These are phyloP conservation scores for Cataglyphis rosenhaueri DNA, from an alignment of 2,888 invertebrate species.

Conservation along the genomic window DNA sequence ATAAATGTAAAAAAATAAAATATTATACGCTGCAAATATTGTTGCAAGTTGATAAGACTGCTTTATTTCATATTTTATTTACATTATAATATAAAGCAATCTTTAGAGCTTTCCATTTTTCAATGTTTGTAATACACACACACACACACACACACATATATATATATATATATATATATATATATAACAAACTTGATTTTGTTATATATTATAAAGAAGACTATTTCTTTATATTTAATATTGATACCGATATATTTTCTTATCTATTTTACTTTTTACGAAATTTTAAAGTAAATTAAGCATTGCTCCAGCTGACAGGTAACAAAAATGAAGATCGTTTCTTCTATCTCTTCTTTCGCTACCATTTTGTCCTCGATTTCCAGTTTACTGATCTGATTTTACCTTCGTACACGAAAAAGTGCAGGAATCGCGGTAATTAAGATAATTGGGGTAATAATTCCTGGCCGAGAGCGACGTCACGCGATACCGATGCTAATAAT, in stretches of 20 bases:
- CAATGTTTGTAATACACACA: not conserved
- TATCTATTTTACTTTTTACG: conserved; percentile 51
- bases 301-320: conserved; percentile 37
- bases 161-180: too few relatives aligned
- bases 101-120: not conserved
- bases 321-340: conserved; percentile 43
- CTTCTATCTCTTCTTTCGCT: conserved; percentile 6
- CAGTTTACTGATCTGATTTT: conserved; percentile 32
- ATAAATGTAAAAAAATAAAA: not conserved
- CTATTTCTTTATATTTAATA: not conserved
- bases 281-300: conserved; percentile 50
- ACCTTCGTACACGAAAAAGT: conserved; percentile 65
- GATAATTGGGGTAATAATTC: conserved; percentile 81
- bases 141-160: too few relatives aligned
- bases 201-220: not conserved
- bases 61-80: not conserved
- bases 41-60: not conserved
- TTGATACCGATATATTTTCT: not conserved
- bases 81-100: not conserved
- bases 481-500: conserved; percentile 76
- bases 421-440: conserved; percentile 75
- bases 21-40: not conserved
- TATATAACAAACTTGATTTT: not conserved
- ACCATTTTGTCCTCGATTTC: conserved; percentile 36
- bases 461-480: conserved; percentile 73